Evolutionary conservation across 2,888 invertebrate genomes (phyloP).

Genomic region (Campopleginae sp.): DNA sequence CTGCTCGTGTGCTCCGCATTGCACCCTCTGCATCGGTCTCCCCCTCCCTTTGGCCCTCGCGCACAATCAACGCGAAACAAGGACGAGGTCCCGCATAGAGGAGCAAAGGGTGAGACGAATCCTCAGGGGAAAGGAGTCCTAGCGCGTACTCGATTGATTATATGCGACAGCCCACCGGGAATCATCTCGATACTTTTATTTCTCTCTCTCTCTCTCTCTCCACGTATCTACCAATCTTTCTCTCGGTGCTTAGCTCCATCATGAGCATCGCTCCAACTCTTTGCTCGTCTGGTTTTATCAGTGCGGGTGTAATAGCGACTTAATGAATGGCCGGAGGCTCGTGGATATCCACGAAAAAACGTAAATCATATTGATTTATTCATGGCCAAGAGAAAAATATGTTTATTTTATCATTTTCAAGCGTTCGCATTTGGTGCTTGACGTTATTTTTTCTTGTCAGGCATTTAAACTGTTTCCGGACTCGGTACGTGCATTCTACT

Average conservation of each 20-base stretch:
- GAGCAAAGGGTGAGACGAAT: constrained; percentile 32
- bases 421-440: not conserved
- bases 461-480: constrained; percentile 3
- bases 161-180: constrained; percentile 62
- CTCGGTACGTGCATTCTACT: constrained; percentile 9
- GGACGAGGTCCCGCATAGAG: constrained; percentile 1
- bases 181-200: constrained; percentile 62
- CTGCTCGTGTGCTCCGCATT: constrained; percentile 15
- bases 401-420: not conserved
- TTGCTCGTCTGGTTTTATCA: not conserved
- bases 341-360: not conserved
- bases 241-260: constrained; percentile 39
- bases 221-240: constrained; percentile 57
- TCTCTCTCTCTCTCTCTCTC: not conserved
- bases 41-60: not conserved
- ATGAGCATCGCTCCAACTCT: constrained; percentile 31
- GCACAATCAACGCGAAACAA: constrained; percentile 33
- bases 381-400: constrained; percentile 7
- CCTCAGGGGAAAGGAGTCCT: constrained; percentile 42
- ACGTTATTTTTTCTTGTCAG: constrained; percentile 16
- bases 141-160: constrained; percentile 46
- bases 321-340: not conserved
- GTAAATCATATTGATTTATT: constrained; percentile 12
- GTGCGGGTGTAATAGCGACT: constrained; percentile 5
- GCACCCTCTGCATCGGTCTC: constrained; percentile 31